Evolutionary conservation across 2,888 invertebrate species (phyloP).

Genomic region (Hofmannophila pseudospretella): DNA sequence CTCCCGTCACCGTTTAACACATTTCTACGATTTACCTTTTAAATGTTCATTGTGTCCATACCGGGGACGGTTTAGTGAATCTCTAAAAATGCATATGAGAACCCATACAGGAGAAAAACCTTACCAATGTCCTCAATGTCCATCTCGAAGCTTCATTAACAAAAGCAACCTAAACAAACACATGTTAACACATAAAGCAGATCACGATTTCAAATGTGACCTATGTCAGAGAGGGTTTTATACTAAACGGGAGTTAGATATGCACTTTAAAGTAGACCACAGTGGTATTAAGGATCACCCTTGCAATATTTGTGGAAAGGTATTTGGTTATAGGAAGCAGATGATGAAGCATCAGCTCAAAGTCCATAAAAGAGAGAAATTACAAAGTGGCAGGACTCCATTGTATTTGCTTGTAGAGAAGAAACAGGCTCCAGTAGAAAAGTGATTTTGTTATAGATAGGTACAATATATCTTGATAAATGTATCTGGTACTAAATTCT

Average conservation of each 20-base stretch:
- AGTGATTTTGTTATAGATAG: background rate
- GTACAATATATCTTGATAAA: background rate
- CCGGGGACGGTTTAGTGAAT: constrained; percentile 53
- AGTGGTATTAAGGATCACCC: constrained; percentile 58
- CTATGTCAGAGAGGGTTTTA: constrained; percentile 55
- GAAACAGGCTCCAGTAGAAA: background rate
- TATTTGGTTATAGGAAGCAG: constrained; percentile 62
- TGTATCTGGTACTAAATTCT: too few relatives aligned
- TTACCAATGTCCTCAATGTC: constrained; percentile 57
- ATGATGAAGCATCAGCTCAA: constrained; percentile 66
- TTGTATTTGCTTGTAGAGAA: constrained; percentile 3
- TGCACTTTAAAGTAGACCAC: constrained; percentile 63
- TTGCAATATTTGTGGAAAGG: constrained; percentile 58
- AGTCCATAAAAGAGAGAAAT: constrained; percentile 62
- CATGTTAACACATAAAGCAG: constrained; percentile 43
- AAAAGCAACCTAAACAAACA: constrained; percentile 68
- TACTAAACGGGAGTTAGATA: constrained; percentile 46
- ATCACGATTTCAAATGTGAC: constrained; percentile 54
- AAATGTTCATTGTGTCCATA: constrained; percentile 57
- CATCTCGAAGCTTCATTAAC: constrained; percentile 53
- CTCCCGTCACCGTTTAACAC: constrained; percentile 51
- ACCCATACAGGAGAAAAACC: constrained; percentile 64
- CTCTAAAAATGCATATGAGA: constrained; percentile 65
- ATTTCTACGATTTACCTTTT: constrained; percentile 38
- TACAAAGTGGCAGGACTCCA: constrained; percentile 53